These are phyloP conservation scores for Thamnophis elegans DNA, from an alignment of 2,797 vertebrate species.

Conservation along the genomic window DNA sequence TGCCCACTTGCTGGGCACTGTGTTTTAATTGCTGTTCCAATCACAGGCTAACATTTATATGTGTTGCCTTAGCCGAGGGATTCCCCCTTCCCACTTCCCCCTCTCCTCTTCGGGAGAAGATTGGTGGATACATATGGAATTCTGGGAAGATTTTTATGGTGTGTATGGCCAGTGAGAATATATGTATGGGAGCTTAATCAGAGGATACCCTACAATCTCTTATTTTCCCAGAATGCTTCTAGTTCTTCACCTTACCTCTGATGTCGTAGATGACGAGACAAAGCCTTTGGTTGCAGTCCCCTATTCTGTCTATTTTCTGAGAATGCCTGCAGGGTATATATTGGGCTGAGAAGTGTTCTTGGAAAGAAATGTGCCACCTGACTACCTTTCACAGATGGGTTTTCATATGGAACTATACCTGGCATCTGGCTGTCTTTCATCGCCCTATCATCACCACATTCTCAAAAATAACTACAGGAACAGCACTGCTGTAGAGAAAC, in stretches of 20 bases:
- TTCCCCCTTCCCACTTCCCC: background rate
- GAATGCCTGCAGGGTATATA: background rate
- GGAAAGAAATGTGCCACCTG: background rate
- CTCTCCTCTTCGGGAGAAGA: background rate
- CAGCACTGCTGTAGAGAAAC: background rate
- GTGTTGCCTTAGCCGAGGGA: background rate
- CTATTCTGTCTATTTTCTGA: background rate
- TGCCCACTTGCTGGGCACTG: background rate
- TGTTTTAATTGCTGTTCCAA: background rate
- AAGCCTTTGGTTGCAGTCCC: background rate
- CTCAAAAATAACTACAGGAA: background rate
- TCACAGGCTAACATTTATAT: background rate
- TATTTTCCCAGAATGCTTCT: background rate
- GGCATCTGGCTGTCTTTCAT: background rate
- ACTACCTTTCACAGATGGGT: conserved; percentile 34
- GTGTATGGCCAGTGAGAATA: background rate
- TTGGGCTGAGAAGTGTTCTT: background rate
- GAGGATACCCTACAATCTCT: background rate
- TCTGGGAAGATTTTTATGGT: background rate
- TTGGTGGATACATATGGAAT: background rate
- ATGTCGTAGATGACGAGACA: background rate
- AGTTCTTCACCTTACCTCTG: background rate
- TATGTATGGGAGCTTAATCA: background rate
- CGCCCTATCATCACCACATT: background rate
- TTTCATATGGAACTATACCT: conserved; percentile 50